Evolutionary conservation across 2,888 invertebrate species (phyloP).

Genomic region (Nemotelus pantherinus): DNA sequence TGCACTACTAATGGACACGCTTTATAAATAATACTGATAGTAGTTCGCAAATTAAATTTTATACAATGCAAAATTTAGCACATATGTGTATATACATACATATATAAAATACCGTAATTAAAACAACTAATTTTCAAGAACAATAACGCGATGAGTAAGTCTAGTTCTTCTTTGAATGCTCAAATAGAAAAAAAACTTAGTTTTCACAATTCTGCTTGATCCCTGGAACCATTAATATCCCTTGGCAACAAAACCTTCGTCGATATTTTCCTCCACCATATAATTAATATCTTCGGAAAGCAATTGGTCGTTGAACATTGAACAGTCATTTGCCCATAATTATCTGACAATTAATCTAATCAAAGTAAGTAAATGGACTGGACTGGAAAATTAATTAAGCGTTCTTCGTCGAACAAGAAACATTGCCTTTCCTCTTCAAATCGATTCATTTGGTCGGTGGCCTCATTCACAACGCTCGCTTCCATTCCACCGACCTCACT

Average conservation of each 20-base stretch:
- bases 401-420: slow-evolving; percentile 27
- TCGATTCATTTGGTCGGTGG: slow-evolving; percentile 8
- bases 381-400: slow-evolving; percentile 43
- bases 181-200: too few relatives aligned
- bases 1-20: too few relatives aligned
- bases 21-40: too few relatives aligned
- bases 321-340: slow-evolving; percentile 38
- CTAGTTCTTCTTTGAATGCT: too few relatives aligned
- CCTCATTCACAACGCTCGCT: background rate
- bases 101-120: too few relatives aligned
- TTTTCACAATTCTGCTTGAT: too few relatives aligned
- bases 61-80: too few relatives aligned
- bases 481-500: slow-evolving; percentile 1
- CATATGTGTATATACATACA: too few relatives aligned
- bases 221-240: too few relatives aligned
- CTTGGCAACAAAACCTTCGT: background rate
- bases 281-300: slow-evolving; percentile 29
- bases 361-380: slow-evolving; percentile 37
- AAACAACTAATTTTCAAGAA: too few relatives aligned
- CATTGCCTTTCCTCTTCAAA: slow-evolving; percentile 24
- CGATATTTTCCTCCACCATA: slow-evolving; percentile 8
- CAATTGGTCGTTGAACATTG: slow-evolving; percentile 26
- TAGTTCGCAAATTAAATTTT: too few relatives aligned
- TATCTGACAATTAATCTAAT: slow-evolving; percentile 40
- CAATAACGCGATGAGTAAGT: too few relatives aligned